phyloP scores from a whole-genome alignment of 2,888 invertebrate genomes.

The Trachelus iudaicus region DNA sequence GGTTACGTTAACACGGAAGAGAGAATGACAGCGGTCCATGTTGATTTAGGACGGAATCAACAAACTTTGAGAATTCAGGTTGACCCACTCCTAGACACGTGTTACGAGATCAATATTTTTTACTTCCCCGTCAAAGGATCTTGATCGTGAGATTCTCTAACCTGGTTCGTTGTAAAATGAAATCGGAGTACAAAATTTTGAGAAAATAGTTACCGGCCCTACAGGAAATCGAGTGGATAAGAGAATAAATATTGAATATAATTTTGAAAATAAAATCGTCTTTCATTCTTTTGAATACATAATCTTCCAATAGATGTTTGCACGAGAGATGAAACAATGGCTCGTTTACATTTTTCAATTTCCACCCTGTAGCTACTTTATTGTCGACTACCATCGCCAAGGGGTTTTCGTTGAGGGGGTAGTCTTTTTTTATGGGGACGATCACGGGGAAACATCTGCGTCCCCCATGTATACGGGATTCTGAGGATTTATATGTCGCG shows the following conservation, averaged over 20 bases:
- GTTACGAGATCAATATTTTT: constrained; percentile 53
- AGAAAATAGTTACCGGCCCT: background rate
- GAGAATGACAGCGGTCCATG: constrained; percentile 23
- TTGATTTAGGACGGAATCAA: constrained; percentile 55
- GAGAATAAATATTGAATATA: background rate
- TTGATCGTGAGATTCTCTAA: background rate
- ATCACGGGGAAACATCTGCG: constrained; percentile 52
- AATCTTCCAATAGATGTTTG: background rate
- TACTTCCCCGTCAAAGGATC: constrained; percentile 16
- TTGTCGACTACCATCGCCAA: constrained; percentile 25
- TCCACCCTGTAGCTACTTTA: constrained; percentile 40
- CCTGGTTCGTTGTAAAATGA: background rate
- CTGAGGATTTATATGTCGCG: constrained; percentile 36
- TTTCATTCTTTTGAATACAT: background rate
- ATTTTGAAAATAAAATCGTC: background rate
- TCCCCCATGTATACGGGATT: constrained; percentile 29
- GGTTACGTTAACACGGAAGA: constrained; percentile 39
- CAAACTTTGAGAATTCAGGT: constrained; percentile 41
- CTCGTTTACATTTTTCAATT: constrained; percentile 48
- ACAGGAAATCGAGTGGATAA: background rate
- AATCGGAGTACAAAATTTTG: background rate
- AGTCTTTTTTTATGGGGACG: constrained; percentile 49
- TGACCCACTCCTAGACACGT: constrained; percentile 42
- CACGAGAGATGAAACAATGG: background rate
- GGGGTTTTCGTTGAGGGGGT: background rate